Conservation (phyloP, 2,113 vertebrate genomes). For the Pogona vitticeps region DNA sequence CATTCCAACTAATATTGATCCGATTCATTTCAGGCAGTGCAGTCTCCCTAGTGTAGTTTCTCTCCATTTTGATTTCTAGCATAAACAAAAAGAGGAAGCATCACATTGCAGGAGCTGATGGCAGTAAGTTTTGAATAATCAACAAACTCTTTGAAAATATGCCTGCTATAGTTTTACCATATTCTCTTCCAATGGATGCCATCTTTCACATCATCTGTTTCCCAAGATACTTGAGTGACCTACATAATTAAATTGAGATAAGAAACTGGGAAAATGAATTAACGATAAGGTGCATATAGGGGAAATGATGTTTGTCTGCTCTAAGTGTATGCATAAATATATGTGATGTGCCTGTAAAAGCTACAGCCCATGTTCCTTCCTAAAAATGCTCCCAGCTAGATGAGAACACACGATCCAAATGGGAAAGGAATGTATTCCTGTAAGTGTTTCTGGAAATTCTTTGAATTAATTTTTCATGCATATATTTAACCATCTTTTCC, state of each 20-base stretch:
- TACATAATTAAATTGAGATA: slow-evolving; percentile 56
- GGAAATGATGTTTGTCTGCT: background rate
- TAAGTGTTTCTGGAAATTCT: background rate
- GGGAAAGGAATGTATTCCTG: background rate
- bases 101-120: background rate
- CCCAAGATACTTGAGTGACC: slow-evolving; percentile 55
- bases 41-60: background rate
- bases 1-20: background rate
- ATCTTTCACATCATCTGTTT: slow-evolving; percentile 64
- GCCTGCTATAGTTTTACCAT: slow-evolving; percentile 33
- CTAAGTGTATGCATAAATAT: background rate
- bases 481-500: background rate
- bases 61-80: background rate
- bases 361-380: background rate
- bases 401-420: background rate
- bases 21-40: background rate
- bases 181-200: slow-evolving; percentile 40
- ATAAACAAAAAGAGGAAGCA: background rate
- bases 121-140: slow-evolving; percentile 40
- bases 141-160: slow-evolving; percentile 26
- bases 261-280: background rate
- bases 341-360: background rate
- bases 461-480: background rate
- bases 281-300: background rate
- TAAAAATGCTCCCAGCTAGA: background rate